Evolutionary conservation across 1,140 invertebrate species (phyloP).

Genomic region (Calliopsis andreniformis): DNA sequence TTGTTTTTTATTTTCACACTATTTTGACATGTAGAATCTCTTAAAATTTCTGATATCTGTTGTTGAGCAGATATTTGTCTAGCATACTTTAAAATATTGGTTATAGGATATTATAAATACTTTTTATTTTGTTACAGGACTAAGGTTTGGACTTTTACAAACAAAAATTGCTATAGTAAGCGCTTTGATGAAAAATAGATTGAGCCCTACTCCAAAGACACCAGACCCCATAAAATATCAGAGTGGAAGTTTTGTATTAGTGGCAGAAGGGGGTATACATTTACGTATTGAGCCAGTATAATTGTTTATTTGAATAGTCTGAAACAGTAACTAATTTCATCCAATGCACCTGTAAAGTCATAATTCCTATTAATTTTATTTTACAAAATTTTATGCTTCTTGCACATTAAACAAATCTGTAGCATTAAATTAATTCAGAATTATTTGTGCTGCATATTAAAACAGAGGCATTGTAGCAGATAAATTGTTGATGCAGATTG

Average conservation of each 20-base stretch:
- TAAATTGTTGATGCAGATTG: no score
- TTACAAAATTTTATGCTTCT: no score
- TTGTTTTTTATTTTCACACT: no score
- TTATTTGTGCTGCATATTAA: neutral
- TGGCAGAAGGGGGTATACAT: constrained; percentile 77
- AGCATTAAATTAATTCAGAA: neutral
- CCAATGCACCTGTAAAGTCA: neutral
- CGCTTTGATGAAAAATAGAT: constrained; percentile 41
- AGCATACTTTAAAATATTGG: no score
- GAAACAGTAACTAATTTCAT: neutral
- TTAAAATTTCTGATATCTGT: no score
- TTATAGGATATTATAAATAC: no score
- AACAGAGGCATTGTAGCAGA: no score
- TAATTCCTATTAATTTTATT: neutral
- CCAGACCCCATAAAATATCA: constrained; percentile 74
- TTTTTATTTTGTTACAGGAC: constrained; percentile 63
- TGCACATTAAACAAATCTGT: neutral
- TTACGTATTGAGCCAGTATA: constrained; percentile 50
- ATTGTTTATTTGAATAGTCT: neutral
- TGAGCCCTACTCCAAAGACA: constrained; percentile 58
- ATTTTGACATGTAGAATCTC: no score
- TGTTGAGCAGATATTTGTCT: no score
- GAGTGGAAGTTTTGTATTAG: constrained; percentile 71
- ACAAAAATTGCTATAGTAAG: constrained; percentile 75
- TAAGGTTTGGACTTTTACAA: constrained; percentile 80